A percentile compares a stretch with the other conserved stretches of the same genome.
Evolutionary conservation across 2,888 invertebrate species (phyloP).

Genomic region (Hymenopus coronatus): DNA sequence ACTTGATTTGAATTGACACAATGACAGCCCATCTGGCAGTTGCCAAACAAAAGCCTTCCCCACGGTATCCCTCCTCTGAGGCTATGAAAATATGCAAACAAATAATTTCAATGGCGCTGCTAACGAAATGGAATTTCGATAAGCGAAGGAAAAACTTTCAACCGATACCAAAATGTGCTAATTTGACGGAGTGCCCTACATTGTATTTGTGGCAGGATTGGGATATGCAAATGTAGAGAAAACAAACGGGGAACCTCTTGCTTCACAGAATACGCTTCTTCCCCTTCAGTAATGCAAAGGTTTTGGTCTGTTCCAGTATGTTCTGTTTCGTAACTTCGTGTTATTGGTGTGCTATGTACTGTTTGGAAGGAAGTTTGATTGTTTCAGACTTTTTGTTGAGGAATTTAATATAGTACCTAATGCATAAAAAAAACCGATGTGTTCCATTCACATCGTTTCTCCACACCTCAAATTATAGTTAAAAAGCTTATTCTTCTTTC

Average conservation of each 20-base stretch:
- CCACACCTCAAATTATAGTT: no score
- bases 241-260: background rate
- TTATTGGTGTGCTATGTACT: no score
- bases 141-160: background rate
- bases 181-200: background rate
- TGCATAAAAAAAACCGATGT: no score
- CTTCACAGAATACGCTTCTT: no score
- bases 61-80: background rate
- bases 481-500: no score
- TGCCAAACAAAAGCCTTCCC: background rate
- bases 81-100: background rate
- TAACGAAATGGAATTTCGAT: background rate
- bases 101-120: background rate
- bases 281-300: no score
- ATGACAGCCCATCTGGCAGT: background rate
- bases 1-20: background rate
- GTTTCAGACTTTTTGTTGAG: no score
- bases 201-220: background rate
- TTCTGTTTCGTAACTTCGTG: no score
- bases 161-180: background rate
- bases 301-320: no score
- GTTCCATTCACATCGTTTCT: no score
- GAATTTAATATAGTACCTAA: no score
- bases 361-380: no score
- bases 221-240: background rate